phyloP scores from a whole-genome alignment of 2,113 vertebrate genomes.

The Bombycilla garrulus region DNA sequence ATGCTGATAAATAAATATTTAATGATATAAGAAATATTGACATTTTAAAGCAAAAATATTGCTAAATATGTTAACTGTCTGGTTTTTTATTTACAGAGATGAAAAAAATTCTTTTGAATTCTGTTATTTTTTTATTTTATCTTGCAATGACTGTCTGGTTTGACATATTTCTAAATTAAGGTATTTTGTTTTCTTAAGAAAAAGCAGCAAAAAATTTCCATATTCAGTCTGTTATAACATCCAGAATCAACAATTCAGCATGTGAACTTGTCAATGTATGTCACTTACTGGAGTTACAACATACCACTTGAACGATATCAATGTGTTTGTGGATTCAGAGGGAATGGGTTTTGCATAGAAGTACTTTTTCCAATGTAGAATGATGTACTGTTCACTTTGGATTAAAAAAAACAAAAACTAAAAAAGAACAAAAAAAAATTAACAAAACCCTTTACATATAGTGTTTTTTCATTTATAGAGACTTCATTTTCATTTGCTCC shows the following conservation, averaged over 20 bases:
- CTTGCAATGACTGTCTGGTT: neutral
- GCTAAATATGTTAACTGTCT: neutral
- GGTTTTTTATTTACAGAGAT: neutral
- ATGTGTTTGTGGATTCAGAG: neutral
- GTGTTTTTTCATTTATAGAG: neutral
- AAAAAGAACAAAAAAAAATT: neutral
- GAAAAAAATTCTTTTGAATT: neutral
- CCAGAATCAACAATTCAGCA: conserved; percentile 38
- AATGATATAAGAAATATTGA: neutral
- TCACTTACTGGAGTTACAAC: neutral
- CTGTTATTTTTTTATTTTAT: neutral
- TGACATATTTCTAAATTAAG: conserved; percentile 7
- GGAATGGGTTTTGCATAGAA: conserved; percentile 6
- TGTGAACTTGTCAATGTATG: neutral
- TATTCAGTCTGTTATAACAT: conserved; percentile 36
- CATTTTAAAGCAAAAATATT: neutral
- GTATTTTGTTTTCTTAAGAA: conserved; percentile 29
- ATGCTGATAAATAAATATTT: neutral
- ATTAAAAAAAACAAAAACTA: neutral
- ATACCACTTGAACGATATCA: neutral
- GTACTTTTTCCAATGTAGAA: neutral
- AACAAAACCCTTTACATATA: neutral
- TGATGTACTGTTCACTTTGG: neutral
- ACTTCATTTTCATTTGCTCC: neutral
- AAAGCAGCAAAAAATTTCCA: neutral